These are phyloP conservation scores for Hapalemur alaotrensis DNA, from an alignment of 2,797 vertebrate species.

Conservation along the genomic window DNA sequence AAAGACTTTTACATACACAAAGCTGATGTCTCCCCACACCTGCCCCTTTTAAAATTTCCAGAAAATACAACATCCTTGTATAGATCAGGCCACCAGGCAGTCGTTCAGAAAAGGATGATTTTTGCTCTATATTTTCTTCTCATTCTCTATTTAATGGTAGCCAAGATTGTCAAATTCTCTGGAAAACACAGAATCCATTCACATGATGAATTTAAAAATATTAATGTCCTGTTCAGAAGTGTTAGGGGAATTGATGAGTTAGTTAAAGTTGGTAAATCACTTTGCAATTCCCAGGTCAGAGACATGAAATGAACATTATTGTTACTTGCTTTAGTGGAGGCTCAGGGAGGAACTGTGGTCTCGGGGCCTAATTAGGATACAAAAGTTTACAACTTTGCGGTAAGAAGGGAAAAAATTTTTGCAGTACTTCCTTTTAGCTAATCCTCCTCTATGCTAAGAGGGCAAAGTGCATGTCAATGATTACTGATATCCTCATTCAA, in stretches of 20 bases:
- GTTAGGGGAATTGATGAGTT: background rate
- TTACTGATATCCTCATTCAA: background rate
- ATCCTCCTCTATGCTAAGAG: background rate
- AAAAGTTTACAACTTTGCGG: background rate
- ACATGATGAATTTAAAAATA: constrained; percentile 33
- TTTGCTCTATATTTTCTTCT: background rate
- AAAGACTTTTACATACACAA: background rate
- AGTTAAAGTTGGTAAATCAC: background rate
- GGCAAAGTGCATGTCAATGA: background rate
- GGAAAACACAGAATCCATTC: constrained; percentile 43
- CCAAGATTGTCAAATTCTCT: constrained; percentile 1
- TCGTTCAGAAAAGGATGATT: background rate
- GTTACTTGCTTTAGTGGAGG: background rate
- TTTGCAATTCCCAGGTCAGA: constrained; percentile 28
- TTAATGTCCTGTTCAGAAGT: background rate
- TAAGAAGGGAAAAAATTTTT: background rate
- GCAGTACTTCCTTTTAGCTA: background rate
- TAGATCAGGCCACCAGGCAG: background rate
- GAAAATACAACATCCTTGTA: background rate
- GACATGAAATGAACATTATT: background rate
- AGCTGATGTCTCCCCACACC: background rate
- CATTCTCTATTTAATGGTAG: background rate
- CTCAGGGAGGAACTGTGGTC: background rate
- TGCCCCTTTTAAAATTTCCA: background rate
- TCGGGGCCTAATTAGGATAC: background rate